phyloP scores from a whole-genome alignment of 2,797 vertebrate species.

The Hippopotamyrus pictus region DNA sequence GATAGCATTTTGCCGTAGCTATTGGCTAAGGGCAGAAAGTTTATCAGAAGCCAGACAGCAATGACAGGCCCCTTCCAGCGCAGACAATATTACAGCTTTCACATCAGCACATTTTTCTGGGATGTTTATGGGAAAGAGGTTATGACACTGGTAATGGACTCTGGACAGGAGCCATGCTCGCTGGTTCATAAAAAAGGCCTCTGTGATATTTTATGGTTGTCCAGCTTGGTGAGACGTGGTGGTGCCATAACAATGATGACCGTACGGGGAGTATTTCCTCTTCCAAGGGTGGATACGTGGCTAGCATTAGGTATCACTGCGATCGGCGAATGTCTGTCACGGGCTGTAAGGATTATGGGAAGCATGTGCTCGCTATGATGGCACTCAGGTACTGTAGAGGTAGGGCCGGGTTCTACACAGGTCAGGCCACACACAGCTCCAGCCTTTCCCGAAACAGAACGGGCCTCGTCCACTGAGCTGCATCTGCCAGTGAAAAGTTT shows the following conservation, averaged over 20 bases:
- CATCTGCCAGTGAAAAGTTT: not conserved
- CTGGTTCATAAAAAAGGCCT: not conserved
- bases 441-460: not conserved
- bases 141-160: constrained; percentile 3
- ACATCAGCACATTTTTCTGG: constrained; percentile 8
- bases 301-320: not conserved
- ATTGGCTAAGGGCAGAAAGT: not conserved
- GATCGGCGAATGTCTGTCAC: not conserved
- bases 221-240: not conserved
- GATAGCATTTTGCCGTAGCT: not conserved
- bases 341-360: not conserved
- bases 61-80: not conserved
- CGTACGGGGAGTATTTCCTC: not conserved
- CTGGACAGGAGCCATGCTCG: not conserved
- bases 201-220: not conserved
- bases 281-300: not conserved
- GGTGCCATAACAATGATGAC: not conserved
- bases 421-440: not conserved
- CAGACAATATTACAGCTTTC: not conserved
- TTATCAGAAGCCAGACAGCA: not conserved
- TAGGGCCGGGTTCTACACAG: not conserved
- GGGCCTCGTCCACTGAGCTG: not conserved
- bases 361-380: not conserved
- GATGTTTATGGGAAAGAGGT: constrained; percentile 3
- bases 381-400: not conserved